Percentiles rank a stretch among this genome's conserved stretches.
Evolutionary conservation across 2,113 vertebrate species (phyloP).

Genomic region (Cathartes aura): DNA sequence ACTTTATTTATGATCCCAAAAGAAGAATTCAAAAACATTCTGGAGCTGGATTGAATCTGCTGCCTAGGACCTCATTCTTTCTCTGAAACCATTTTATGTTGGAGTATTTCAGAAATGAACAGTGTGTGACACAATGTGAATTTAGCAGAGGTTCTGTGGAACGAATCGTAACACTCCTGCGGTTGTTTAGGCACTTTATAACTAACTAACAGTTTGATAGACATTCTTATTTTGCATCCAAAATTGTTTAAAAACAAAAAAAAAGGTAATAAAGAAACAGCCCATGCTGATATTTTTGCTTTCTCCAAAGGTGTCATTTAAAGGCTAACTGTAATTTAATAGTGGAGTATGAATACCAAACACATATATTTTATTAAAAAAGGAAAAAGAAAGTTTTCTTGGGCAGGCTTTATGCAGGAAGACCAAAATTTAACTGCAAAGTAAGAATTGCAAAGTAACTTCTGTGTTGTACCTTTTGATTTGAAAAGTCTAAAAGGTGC

Average conservation of each 20-base stretch:
- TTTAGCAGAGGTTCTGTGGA: background rate
- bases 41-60: background rate
- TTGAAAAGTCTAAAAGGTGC: background rate
- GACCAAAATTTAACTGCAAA: background rate
- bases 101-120: background rate
- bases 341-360: background rate
- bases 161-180: background rate
- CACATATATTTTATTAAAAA: background rate
- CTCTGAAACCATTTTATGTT: background rate
- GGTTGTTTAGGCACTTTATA: background rate
- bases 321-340: background rate
- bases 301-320: background rate
- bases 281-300: background rate
- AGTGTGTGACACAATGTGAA: background rate
- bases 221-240: background rate
- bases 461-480: background rate
- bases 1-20: slow-evolving; percentile 30
- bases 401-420: background rate
- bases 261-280: background rate
- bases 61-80: background rate
- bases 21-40: slow-evolving; percentile 22
- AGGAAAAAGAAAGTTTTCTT: background rate
- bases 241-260: background rate
- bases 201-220: background rate
- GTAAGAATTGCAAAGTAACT: background rate